Conservation (phyloP, 53 echinoderm and acorn worm species). For the Antedon mediterranea region DNA sequence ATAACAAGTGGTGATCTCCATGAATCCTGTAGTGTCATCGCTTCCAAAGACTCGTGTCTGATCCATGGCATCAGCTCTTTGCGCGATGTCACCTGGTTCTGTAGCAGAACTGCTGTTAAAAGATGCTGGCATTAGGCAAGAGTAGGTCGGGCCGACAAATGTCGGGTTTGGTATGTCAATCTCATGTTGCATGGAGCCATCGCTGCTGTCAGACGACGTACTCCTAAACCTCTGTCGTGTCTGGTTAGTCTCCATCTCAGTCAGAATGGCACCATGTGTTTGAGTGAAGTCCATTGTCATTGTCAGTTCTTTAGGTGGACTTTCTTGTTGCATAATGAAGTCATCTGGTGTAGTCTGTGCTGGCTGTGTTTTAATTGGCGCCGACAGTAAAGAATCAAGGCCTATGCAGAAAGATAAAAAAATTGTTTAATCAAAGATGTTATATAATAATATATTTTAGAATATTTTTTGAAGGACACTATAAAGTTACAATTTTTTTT, state of each 20-base stretch:
- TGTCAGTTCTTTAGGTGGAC: neutral
- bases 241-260: neutral
- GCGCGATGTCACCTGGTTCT: neutral
- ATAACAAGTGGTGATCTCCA: constrained; percentile 18
- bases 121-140: neutral
- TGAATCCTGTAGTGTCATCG: constrained; percentile 12
- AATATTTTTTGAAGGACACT: no score
- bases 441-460: no score
- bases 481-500: no score
- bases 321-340: neutral
- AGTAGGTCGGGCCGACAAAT: neutral
- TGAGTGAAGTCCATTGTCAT: no score
- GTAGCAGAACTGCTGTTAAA: neutral
- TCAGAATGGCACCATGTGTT: no score
- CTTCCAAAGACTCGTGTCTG: constrained; percentile 5
- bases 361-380: neutral
- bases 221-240: neutral
- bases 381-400: constrained; percentile 3
- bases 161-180: neutral
- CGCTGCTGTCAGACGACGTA: neutral
- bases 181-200: neutral
- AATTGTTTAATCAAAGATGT: no score
- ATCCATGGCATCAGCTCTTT: neutral
- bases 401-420: neutral
- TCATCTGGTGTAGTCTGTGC: neutral